phyloP scores from a whole-genome alignment of 2,113 vertebrate species.

The Sakesphorus luctuosus region DNA sequence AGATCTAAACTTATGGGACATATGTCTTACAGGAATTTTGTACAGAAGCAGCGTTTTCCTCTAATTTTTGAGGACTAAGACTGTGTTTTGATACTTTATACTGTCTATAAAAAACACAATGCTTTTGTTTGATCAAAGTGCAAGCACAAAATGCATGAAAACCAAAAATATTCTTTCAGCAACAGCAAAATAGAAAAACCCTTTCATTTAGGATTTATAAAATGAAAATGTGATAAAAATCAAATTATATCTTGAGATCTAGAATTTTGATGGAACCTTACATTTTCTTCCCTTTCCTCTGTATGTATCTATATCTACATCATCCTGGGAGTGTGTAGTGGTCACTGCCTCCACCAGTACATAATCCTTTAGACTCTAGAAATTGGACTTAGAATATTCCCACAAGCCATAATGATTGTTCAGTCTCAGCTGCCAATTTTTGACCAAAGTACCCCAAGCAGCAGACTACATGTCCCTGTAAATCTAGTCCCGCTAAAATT shows the following conservation, averaged over 20 bases:
- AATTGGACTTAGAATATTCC: neutral
- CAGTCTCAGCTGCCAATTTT: neutral
- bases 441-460: neutral
- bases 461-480: neutral
- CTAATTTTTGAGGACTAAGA: neutral
- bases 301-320: neutral
- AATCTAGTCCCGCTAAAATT: neutral
- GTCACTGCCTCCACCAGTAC: neutral
- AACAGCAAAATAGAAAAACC: neutral
- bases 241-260: neutral
- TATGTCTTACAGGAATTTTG: neutral
- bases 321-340: neutral
- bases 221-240: neutral
- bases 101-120: neutral
- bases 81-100: neutral
- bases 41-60: neutral
- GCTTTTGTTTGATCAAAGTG: neutral
- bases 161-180: neutral
- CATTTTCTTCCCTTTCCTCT: neutral
- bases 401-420: neutral
- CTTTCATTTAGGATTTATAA: neutral
- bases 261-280: neutral
- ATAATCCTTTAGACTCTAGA: neutral
- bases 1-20: neutral
- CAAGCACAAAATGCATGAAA: neutral